Evolutionary conservation across 1,140 invertebrate genomes (phyloP).

Genomic region (Propsilocerus akamusi): DNA sequence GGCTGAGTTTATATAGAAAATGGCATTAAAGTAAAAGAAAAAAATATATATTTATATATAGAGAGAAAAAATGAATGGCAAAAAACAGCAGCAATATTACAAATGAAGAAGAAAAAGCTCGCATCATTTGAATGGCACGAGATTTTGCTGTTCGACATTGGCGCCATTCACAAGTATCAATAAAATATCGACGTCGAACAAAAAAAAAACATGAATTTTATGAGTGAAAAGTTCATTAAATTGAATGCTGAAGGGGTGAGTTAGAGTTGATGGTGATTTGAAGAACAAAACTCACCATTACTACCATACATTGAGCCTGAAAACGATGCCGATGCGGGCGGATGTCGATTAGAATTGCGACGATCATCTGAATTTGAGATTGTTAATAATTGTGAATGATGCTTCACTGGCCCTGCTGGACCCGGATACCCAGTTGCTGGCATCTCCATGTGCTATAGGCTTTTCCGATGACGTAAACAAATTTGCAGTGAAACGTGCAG

Average conservation of each 20-base stretch:
- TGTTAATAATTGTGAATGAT: not conserved
- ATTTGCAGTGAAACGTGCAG: too few relatives aligned
- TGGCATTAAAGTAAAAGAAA: too few relatives aligned
- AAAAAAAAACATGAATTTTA: not conserved
- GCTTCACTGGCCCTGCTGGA: not conserved
- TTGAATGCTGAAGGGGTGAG: not conserved
- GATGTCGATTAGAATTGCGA: not conserved
- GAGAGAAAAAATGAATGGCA: too few relatives aligned
- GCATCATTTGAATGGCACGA: too few relatives aligned
- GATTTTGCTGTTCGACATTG: too few relatives aligned
- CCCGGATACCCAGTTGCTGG: not conserved
- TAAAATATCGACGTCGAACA: not conserved
- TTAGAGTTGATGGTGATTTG: not conserved
- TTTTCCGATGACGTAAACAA: too few relatives aligned
- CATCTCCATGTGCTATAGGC: too few relatives aligned
- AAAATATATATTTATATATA: too few relatives aligned
- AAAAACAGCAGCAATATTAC: too few relatives aligned
- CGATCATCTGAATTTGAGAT: not conserved
- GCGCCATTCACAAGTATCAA: slow-evolving; percentile 3
- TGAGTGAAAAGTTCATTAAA: slow-evolving; percentile 2
- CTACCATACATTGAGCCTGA: not conserved
- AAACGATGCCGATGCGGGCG: not conserved
- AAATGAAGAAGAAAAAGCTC: too few relatives aligned
- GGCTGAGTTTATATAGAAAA: too few relatives aligned
- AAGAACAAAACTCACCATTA: not conserved